Conservation (phyloP, 2,113 vertebrate species). For the Apaloderma vittatum region DNA sequence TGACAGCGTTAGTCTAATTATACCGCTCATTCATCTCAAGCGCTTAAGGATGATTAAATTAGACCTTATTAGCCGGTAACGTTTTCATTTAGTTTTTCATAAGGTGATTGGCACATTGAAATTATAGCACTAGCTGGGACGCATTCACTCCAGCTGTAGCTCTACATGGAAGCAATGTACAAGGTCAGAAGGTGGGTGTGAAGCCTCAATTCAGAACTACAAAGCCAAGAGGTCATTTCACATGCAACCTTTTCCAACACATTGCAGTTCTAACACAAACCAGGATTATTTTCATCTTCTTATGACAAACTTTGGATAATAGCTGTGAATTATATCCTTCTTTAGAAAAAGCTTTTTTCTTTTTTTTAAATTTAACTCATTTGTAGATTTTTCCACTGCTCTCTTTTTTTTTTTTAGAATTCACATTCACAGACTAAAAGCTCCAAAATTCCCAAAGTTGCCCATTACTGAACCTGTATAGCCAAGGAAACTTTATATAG, state of each 20-base stretch:
- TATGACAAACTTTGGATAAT: neutral
- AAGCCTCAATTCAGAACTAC: neutral
- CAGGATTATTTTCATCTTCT: neutral
- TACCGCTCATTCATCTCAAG: neutral
- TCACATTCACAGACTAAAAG: neutral
- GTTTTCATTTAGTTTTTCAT: conserved; percentile 1
- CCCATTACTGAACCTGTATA: neutral
- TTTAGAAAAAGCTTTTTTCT: neutral
- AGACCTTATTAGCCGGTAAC: neutral
- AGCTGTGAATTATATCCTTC: neutral
- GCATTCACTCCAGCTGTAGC: neutral
- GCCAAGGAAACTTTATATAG: neutral
- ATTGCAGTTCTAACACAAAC: neutral
- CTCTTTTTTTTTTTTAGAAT: neutral
- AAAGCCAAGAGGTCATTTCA: neutral
- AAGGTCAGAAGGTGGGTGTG: neutral
- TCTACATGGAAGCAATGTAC: neutral
- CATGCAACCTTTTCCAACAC: neutral
- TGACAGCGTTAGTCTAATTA: neutral
- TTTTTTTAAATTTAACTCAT: neutral
- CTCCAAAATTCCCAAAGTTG: neutral
- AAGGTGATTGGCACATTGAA: neutral
- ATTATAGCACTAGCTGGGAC: neutral
- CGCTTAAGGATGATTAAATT: conserved; percentile 22
- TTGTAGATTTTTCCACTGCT: neutral